Evolutionary conservation across 2,797 vertebrate genomes (phyloP).

Genomic region (Channallabes apus): DNA sequence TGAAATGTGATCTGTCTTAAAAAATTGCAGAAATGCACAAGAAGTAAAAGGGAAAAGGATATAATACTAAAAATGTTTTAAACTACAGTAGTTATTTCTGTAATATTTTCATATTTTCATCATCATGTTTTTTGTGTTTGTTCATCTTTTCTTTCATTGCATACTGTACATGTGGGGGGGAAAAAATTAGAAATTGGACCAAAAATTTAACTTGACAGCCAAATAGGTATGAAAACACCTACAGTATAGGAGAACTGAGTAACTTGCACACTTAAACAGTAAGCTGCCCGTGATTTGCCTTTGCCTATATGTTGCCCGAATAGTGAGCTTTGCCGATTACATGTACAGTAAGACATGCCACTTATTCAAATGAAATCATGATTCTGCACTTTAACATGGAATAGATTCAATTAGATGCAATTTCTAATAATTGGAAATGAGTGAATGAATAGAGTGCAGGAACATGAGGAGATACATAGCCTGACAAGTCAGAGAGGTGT

Average conservation of each 20-base stretch:
- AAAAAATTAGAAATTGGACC: background rate
- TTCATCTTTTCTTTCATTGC: background rate
- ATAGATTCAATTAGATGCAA: background rate
- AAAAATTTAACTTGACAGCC: background rate
- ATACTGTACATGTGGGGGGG: background rate
- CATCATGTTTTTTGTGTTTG: background rate
- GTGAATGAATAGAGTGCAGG: background rate
- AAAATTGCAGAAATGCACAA: background rate
- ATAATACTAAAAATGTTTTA: background rate
- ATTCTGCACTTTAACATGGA: background rate
- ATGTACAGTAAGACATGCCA: conserved; percentile 2
- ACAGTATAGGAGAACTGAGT: background rate
- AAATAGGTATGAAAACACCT: background rate
- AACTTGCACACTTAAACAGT: background rate
- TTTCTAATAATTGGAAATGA: background rate
- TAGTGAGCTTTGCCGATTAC: background rate
- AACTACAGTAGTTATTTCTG: background rate
- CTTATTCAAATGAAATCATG: background rate
- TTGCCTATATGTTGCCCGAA: background rate
- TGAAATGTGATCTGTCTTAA: background rate
- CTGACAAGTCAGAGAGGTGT: background rate
- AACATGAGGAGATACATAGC: background rate
- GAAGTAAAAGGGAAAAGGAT: background rate
- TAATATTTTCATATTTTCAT: background rate
- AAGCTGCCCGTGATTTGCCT: background rate